A percentile compares a stretch with the other conserved stretches of the same genome.
Conservation (phyloP, 1,140 invertebrate species). For the Eriocheir sinensis region DNA sequence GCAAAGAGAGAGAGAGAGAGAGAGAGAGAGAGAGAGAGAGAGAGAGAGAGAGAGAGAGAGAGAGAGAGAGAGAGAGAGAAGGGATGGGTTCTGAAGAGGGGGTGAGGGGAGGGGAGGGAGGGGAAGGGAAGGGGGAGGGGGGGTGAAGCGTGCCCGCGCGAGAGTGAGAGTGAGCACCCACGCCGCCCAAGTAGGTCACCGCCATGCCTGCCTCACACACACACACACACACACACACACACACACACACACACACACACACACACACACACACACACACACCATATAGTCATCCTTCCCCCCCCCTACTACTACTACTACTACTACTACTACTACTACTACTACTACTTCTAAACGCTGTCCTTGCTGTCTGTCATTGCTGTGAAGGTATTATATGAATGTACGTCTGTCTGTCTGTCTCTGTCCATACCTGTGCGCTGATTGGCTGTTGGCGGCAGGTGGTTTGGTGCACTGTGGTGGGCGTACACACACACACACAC, state of each 20-base stretch:
- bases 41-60: constrained; percentile 43
- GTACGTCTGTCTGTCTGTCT: neutral
- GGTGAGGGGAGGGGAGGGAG: neutral
- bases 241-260: constrained; percentile 54
- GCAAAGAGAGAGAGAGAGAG: too few species aligned
- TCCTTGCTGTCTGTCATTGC: neutral
- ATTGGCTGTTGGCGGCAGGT: constrained; percentile 46
- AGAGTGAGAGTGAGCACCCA: constrained; percentile 39
- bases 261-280: neutral
- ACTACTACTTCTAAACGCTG: neutral
- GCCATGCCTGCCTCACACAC: neutral
- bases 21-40: constrained; percentile 36
- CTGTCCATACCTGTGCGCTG: neutral
- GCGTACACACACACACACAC: constrained; percentile 34
- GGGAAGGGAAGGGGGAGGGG: neutral
- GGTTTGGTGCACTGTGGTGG: neutral
- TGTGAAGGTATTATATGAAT: neutral
- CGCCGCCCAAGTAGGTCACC: constrained; percentile 8
- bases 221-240: constrained; percentile 50
- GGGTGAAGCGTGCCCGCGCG: neutral
- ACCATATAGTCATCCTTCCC: too few species aligned
- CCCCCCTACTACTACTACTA: neutral
- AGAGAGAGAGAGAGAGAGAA: constrained; percentile 11
- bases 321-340: neutral
- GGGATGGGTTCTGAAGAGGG: neutral